phyloP scores from a whole-genome alignment of 2,113 vertebrate species.

The Sporophila hypoxantha region DNA sequence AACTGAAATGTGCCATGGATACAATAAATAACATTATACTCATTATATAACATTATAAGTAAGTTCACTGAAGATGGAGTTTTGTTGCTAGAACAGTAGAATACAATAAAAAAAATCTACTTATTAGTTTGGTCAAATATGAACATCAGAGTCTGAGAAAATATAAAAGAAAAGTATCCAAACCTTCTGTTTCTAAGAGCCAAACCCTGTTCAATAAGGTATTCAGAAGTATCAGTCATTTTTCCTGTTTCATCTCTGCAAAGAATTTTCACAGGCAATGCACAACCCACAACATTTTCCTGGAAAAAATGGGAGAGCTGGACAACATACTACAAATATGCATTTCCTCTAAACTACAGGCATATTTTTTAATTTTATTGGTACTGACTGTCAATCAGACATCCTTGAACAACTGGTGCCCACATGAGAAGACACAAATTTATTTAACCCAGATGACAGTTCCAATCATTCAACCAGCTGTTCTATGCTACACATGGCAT shows the following conservation, averaged over 20 bases:
- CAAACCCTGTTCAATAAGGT: conserved; percentile 82
- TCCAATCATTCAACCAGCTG: background rate
- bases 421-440: background rate
- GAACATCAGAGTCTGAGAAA: background rate
- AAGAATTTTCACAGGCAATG: conserved; percentile 78
- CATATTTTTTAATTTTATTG: background rate
- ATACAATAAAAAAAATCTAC: background rate
- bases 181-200: conserved; percentile 81
- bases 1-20: background rate
- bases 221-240: conserved; percentile 77
- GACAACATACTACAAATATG: background rate
- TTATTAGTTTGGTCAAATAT: background rate
- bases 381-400: background rate
- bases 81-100: background rate
- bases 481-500: background rate
- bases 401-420: background rate
- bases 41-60: background rate
- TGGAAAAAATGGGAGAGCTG: conserved; percentile 30
- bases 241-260: conserved; percentile 71
- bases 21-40: background rate
- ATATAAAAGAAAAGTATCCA: background rate
- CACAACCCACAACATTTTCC: conserved; percentile 62
- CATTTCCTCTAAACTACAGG: background rate
- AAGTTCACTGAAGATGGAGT: background rate
- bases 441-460: background rate